Base-by-base conservation (phyloP, 2,113 vertebrate species). In the Danionella cerebrum region DNA sequence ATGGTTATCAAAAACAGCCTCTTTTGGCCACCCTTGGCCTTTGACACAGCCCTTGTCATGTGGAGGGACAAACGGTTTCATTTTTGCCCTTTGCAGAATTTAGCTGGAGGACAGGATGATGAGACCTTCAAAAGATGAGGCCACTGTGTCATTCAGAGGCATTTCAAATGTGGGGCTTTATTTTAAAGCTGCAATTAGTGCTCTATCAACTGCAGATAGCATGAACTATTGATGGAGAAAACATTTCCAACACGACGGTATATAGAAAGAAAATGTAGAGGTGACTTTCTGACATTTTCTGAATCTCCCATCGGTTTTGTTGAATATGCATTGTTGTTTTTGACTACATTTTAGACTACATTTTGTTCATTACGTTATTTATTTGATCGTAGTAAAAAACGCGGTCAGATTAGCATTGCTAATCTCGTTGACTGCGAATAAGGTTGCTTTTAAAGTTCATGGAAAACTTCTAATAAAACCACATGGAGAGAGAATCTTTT, bases 1-100 rank as follows among this genome's bases (percentile, higher is more conserved):
- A 91, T 86, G 88, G 87, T 88, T 88, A 87, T 91, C 87, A 91
- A 84, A 88, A 83, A 83, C 84, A 82, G 82, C 84, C 84, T 83
- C 82, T 84, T 84, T 79, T 81, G 83, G 78, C 80, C 75, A 73
- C 80, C 80, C 76, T 77, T 90, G 89, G 79, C 86, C 90, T 86
- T 78, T 84, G 79, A 85, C 85, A 86, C 82, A 83, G 58, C 79
- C 80, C 65, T 57, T 86, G 80, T 87, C 86, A 86, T 80, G 76
- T 82, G 83, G 84, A 86, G 87, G 86, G 86, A 77, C 83, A 83
- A 86, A 89, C 90, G 86, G 87, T 86, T 88, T 85, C 16, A 85
- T 90, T 78, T 78, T 81, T 87, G 85, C 85, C 87, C 86, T 90
- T 89, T 90, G 75, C 60, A 65, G 57, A 72, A 78, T 81, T 71